phyloP scores from a whole-genome alignment of 2,888 invertebrate genomes.

The Scaptomyza cyrtandrae region DNA sequence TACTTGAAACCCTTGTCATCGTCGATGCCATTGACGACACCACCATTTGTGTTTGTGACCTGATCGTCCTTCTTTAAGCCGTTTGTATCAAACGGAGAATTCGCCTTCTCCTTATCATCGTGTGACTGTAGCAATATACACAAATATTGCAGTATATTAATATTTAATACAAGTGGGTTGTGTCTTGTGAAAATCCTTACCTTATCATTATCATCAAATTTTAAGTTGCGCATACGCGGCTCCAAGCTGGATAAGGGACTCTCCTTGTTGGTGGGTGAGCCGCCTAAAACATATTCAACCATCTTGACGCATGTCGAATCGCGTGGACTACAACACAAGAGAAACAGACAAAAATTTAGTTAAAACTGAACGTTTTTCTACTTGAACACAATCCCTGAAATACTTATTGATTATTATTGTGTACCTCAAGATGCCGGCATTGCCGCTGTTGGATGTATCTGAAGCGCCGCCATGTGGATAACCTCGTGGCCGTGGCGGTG shows the following conservation, averaged over 20 bases:
- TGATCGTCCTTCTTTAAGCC: slow-evolving; percentile 85
- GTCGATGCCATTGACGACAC: slow-evolving; percentile 89
- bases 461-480: slow-evolving; percentile 86
- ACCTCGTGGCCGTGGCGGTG: slow-evolving; percentile 88
- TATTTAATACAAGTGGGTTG: too few relatives aligned
- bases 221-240: slow-evolving; percentile 88
- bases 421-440: slow-evolving; percentile 85
- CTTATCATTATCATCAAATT: slow-evolving; percentile 86
- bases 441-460: slow-evolving; percentile 86
- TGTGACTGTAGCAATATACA: slow-evolving; percentile 74
- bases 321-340: slow-evolving; percentile 87
- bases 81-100: slow-evolving; percentile 85
- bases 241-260: slow-evolving; percentile 86
- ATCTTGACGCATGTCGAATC: slow-evolving; percentile 97
- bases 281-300: slow-evolving; percentile 98
- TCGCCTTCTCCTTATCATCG: slow-evolving; percentile 86
- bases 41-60: slow-evolving; percentile 87
- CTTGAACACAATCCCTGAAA: slow-evolving; percentile 3
- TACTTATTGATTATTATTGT: too few relatives aligned
- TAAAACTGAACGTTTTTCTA: too few relatives aligned
- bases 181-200: too few relatives aligned
- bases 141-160: neutral
- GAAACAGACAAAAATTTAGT: neutral
- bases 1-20: slow-evolving; percentile 96
- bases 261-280: slow-evolving; percentile 93